Evolutionary conservation across 37 sponge, comb jelly and placozoan genomes (phyloP).

Genomic region (Halichondria panicea): DNA sequence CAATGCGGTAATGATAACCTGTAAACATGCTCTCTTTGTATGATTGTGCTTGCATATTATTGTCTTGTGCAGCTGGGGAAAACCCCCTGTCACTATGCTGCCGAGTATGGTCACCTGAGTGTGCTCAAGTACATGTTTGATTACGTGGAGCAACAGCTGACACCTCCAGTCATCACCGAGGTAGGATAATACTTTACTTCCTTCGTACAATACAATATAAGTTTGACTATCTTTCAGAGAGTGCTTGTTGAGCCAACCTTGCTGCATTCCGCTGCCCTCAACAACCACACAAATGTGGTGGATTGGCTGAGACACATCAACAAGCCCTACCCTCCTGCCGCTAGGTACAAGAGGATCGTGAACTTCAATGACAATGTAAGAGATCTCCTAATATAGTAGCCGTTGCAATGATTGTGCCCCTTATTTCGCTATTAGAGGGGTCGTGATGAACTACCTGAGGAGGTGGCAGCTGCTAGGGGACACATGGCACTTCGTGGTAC

Average conservation of each 20-base stretch:
- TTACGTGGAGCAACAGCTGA: constrained; percentile 21
- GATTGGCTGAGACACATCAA: constrained; percentile 45
- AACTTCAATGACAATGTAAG: constrained; percentile 25
- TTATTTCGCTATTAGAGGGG: no score
- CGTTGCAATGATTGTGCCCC: neutral
- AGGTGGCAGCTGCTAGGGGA: constrained; percentile 44
- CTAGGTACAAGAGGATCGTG: constrained; percentile 26
- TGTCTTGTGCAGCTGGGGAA: constrained; percentile 48
- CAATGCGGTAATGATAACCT: constrained; percentile 27
- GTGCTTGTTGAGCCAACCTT: constrained; percentile 27
- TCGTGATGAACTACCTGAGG: constrained; percentile 48
- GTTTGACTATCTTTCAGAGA: neutral
- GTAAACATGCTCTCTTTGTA: neutral
- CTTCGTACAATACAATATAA: neutral
- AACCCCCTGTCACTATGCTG: constrained; percentile 76
- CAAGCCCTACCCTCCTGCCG: constrained; percentile 44
- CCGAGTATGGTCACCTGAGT: constrained; percentile 57
- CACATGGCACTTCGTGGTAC: constrained; percentile 23
- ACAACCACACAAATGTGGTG: constrained; percentile 37
- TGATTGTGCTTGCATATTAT: neutral
- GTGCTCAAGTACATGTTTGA: constrained; percentile 53
- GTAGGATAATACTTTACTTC: neutral
- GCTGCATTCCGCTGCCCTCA: constrained; percentile 62
- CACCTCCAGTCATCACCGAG: constrained; percentile 26
- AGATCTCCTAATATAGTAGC: neutral